Evolutionary conservation across 2,888 invertebrate genomes (phyloP).

Genomic region (Trachelus stipa): DNA sequence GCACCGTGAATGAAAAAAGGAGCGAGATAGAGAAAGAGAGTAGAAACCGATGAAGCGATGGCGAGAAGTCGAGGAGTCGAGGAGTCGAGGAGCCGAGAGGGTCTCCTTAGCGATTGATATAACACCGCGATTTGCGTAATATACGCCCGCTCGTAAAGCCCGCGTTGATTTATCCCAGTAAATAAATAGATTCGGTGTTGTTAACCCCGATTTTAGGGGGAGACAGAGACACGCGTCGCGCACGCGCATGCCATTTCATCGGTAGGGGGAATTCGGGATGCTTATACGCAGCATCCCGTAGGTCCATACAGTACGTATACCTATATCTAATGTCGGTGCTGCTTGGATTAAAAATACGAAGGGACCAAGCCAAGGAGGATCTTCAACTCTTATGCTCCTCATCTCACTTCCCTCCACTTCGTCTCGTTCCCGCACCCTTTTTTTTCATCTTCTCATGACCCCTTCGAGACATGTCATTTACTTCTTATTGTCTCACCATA

Average conservation of each 20-base stretch:
- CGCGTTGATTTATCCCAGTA: conserved; percentile 40
- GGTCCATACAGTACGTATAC: no score
- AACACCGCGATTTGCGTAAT: conserved; percentile 33
- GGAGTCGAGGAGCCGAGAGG: conserved; percentile 23
- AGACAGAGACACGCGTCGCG: background rate
- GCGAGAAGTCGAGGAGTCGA: background rate
- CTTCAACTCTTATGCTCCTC: no score
- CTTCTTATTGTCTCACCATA: no score
- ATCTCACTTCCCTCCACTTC: no score
- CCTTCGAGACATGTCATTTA: no score
- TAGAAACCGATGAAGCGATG: background rate
- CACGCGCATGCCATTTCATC: background rate
- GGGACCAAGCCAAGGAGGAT: no score
- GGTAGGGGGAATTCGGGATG: background rate
- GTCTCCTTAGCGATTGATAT: conserved; percentile 38
- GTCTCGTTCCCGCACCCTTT: no score
- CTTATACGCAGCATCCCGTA: background rate
- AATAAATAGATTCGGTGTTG: conserved; percentile 54
- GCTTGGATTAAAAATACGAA: no score
- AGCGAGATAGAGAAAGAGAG: background rate
- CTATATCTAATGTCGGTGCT: no score
- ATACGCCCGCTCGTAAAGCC: conserved; percentile 32
- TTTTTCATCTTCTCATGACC: no score
- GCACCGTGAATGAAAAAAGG: no score
- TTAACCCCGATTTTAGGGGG: conserved; percentile 49